phyloP scores from a whole-genome alignment of 1,140 invertebrate species.

The Apolygus lucorum region DNA sequence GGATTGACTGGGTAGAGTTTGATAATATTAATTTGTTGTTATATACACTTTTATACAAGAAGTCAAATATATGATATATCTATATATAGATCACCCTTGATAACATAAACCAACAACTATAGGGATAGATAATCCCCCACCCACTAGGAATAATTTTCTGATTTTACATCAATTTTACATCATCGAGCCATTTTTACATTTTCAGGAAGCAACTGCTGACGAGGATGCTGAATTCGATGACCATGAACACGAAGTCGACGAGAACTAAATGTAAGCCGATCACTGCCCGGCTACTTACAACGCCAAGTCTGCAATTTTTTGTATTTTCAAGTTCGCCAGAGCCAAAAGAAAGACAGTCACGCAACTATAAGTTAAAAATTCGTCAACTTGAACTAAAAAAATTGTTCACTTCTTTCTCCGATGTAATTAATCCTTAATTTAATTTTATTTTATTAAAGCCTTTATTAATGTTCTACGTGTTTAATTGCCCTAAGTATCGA shows the following conservation, averaged over 20 bases:
- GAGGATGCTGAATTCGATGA: conserved; percentile 72
- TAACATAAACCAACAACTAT: too few relatives aligned
- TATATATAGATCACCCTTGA: too few relatives aligned
- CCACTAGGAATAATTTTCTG: too few relatives aligned
- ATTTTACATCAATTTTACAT: too few relatives aligned
- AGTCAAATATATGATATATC: too few relatives aligned
- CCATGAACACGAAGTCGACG: conserved; percentile 53
- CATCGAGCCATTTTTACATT: too few relatives aligned
- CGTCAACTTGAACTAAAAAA: not conserved
- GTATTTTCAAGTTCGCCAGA: not conserved
- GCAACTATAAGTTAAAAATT: not conserved
- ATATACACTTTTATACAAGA: too few relatives aligned
- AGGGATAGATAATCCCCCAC: too few relatives aligned
- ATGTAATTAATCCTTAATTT: conserved; percentile 11
- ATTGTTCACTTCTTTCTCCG: conserved; percentile 9
- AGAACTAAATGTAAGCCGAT: not conserved
- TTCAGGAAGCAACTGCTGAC: conserved; percentile 62
- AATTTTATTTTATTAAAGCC: conserved; percentile 6
- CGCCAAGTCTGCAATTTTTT: not conserved
- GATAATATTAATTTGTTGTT: too few relatives aligned
- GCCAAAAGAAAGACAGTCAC: conserved; percentile 5
- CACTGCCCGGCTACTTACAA: not conserved
- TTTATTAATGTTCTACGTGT: conserved; percentile 6
- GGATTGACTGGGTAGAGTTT: too few relatives aligned
- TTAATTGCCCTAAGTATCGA: not conserved